A percentile compares a stretch with the other conserved stretches of the same genome.
These are phyloP conservation scores for Amorpha juglandis DNA, from an alignment of 2,888 invertebrate species.

Conservation along the genomic window DNA sequence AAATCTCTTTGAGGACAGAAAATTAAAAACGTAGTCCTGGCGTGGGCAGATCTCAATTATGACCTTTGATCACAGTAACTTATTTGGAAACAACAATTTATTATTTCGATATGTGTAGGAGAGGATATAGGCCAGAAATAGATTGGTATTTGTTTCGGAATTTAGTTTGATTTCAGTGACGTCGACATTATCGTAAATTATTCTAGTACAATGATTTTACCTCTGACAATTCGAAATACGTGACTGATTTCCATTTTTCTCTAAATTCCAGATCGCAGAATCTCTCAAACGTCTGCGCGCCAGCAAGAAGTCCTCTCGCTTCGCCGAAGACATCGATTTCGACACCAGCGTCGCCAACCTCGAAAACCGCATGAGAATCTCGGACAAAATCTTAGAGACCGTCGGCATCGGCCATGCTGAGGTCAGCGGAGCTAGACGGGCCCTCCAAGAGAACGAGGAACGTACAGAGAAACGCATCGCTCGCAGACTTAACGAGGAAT, in stretches of 20 bases:
- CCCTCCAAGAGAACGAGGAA: conserved; percentile 77
- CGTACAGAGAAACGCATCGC: conserved; percentile 78
- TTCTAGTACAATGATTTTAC: background rate
- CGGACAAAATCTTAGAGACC: conserved; percentile 86
- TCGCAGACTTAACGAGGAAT: conserved; percentile 71
- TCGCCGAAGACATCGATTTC: conserved; percentile 86
- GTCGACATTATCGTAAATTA: too few species aligned
- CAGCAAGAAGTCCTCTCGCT: conserved; percentile 84
- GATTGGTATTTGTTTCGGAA: background rate
- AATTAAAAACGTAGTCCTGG: background rate
- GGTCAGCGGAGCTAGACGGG: conserved; percentile 74
- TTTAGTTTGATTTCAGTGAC: background rate
- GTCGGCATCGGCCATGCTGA: conserved; percentile 86
- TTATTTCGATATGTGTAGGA: background rate
- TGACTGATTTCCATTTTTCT: background rate
- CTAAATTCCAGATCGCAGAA: conserved; percentile 81
- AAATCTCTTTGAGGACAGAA: conserved; percentile 2
- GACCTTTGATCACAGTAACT: background rate
- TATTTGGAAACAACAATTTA: background rate
- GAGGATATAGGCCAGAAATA: too few species aligned
- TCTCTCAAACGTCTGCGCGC: conserved; percentile 85
- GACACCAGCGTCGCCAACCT: conserved; percentile 84
- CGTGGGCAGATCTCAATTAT: background rate
- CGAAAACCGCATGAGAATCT: conserved; percentile 84
- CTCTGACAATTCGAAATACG: background rate